A percentile compares a stretch with the other conserved stretches of the same genome.
These are phyloP conservation scores for Sminthurides bifidus DNA, from an alignment of 1,140 invertebrate genomes.

Conservation along the genomic window DNA sequence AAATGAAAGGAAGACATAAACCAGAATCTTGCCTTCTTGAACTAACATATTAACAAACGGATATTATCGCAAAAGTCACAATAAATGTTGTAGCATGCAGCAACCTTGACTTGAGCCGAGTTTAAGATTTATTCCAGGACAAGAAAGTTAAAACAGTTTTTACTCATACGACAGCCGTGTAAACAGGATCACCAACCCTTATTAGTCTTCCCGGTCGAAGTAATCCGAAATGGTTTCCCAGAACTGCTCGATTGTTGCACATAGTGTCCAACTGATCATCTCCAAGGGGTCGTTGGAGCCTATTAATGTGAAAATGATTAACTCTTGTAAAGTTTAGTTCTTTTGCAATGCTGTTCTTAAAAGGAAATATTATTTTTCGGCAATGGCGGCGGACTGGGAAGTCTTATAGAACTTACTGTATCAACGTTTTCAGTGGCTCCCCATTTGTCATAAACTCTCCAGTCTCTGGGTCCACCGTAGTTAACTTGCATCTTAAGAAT, in stretches of 20 bases:
- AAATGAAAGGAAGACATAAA: not conserved
- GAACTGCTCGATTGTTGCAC: conserved; percentile 17
- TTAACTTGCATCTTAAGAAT: conserved; percentile 34
- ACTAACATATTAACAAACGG: no score
- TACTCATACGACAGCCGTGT: conserved; percentile 24
- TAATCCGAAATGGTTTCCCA: conserved; percentile 25
- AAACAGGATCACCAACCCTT: conserved; percentile 29
- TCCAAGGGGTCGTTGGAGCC: conserved; percentile 14
- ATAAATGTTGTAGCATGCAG: no score
- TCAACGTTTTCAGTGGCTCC: conserved; percentile 36
- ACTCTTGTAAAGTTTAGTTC: not conserved
- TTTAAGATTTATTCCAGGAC: no score
- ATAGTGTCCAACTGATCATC: conserved; percentile 17
- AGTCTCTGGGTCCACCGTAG: conserved; percentile 35
- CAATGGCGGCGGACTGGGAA: not conserved
- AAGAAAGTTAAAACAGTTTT: not conserved
- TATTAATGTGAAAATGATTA: conserved; percentile 7
- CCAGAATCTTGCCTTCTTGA: not conserved
- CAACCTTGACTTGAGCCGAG: no score
- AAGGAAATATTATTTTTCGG: not conserved
- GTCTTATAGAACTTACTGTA: conserved; percentile 29
- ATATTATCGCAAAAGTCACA: not conserved
- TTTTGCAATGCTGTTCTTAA: no score
- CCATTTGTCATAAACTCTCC: conserved; percentile 34
- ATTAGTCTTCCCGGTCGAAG: conserved; percentile 5